phyloP scores from a whole-genome alignment of 2,797 vertebrate species.

The Eospalax fontanierii region DNA sequence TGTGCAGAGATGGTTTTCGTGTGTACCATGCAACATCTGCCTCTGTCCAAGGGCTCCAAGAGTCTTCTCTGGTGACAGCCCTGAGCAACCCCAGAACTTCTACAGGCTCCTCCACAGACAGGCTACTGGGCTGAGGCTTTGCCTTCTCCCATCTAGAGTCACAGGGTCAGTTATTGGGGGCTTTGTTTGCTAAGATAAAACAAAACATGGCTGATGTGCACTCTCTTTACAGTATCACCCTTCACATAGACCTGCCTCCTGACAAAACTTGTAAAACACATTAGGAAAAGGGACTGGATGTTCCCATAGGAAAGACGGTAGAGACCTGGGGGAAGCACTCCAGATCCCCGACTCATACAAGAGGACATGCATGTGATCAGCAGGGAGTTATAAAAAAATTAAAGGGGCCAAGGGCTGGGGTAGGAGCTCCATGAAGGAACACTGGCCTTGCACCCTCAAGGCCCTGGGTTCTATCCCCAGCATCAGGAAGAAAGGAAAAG shows the following conservation, averaged over 20 bases:
- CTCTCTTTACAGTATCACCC: neutral
- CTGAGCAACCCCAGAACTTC: neutral
- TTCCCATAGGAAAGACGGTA: neutral
- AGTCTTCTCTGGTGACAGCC: neutral
- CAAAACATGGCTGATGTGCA: neutral
- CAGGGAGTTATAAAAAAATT: too few species aligned
- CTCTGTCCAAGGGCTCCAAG: neutral
- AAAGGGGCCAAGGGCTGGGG: neutral
- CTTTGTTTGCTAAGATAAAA: neutral
- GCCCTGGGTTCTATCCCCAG: neutral
- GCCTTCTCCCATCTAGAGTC: neutral
- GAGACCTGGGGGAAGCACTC: neutral
- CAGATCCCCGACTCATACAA: neutral
- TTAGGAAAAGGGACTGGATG: neutral
- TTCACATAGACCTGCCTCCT: neutral
- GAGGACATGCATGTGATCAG: neutral
- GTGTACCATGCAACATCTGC: neutral
- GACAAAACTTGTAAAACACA: neutral
- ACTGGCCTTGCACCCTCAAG: accelerated
- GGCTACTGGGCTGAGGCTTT: neutral
- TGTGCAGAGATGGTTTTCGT: neutral
- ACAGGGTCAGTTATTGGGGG: neutral
- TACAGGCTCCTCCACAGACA: neutral
- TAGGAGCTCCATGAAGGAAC: neutral
- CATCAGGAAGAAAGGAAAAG: neutral